Conservation (phyloP, 2,888 invertebrate genomes). For the Ceramica pisi region DNA sequence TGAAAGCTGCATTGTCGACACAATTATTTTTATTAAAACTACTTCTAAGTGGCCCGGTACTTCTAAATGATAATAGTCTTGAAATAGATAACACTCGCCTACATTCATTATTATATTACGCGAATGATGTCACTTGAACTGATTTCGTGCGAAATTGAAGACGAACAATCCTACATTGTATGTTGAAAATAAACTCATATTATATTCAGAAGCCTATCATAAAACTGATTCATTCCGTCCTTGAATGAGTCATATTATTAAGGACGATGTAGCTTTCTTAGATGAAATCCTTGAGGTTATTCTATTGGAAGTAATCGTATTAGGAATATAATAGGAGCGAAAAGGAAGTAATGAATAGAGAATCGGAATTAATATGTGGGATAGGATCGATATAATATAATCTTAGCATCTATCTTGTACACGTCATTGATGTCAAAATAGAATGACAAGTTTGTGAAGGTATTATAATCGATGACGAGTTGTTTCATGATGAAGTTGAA, state of each 20-base stretch:
- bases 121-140: constrained; percentile 55
- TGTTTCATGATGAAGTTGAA: not conserved
- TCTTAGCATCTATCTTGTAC: not conserved
- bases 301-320: constrained; percentile 39
- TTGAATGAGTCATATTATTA: constrained; percentile 34
- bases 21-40: not conserved
- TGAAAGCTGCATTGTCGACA: not conserved
- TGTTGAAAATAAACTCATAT: constrained; percentile 26
- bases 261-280: constrained; percentile 33
- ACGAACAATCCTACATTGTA: constrained; percentile 20
- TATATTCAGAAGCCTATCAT: constrained; percentile 19
- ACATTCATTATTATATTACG: constrained; percentile 48
- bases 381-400: not conserved
- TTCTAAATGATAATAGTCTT: constrained; percentile 29
- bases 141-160: constrained; percentile 50
- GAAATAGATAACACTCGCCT: constrained; percentile 24
- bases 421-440: not conserved
- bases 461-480: not conserved
- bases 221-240: constrained; percentile 34
- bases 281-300: constrained; percentile 26
- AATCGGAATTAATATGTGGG: not conserved
- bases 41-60: not conserved
- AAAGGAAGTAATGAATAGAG: constrained; percentile 17
- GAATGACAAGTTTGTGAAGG: not conserved
- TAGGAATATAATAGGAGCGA: constrained; percentile 33